Conservation (phyloP, 2,113 vertebrate genomes). For the Podarcis raffonei region DNA sequence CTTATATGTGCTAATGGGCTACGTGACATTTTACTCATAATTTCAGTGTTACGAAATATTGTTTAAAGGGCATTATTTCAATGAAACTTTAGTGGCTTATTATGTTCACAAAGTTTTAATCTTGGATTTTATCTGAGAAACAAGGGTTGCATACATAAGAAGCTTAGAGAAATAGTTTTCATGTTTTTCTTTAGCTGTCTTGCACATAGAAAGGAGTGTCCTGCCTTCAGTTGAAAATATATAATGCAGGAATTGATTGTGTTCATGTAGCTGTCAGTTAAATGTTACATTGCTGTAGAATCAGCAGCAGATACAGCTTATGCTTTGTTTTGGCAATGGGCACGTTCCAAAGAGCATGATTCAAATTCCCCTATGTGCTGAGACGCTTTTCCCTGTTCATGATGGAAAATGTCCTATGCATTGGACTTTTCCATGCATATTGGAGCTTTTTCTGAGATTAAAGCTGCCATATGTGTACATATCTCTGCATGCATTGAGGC, state of each 20-base stretch:
- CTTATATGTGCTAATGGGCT: background rate
- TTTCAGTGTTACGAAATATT: slow-evolving; percentile 33
- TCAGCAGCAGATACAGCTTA: background rate
- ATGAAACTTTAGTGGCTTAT: slow-evolving; percentile 34
- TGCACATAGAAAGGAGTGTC: background rate
- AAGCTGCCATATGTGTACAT: background rate
- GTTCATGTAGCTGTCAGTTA: background rate
- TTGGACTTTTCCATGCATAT: background rate
- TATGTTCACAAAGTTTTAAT: background rate
- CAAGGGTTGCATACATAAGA: slow-evolving; percentile 10
- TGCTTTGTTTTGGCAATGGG: background rate
- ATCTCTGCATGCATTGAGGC: background rate
- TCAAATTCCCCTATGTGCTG: too few species aligned
- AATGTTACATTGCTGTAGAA: background rate
- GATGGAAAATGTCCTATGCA: background rate
- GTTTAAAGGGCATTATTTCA: slow-evolving; percentile 31
- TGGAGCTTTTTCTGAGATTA: background rate
- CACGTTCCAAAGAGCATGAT: background rate
- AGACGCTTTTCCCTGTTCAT: background rate
- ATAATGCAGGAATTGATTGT: background rate
- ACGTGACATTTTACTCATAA: slow-evolving; percentile 20
- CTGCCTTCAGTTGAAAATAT: background rate
- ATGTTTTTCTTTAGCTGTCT: background rate
- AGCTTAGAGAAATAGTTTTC: slow-evolving; percentile 10
- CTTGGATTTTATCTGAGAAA: slow-evolving; percentile 44